phyloP scores from a whole-genome alignment of 2,888 invertebrate species.

The Rugalucina vietnamica region DNA sequence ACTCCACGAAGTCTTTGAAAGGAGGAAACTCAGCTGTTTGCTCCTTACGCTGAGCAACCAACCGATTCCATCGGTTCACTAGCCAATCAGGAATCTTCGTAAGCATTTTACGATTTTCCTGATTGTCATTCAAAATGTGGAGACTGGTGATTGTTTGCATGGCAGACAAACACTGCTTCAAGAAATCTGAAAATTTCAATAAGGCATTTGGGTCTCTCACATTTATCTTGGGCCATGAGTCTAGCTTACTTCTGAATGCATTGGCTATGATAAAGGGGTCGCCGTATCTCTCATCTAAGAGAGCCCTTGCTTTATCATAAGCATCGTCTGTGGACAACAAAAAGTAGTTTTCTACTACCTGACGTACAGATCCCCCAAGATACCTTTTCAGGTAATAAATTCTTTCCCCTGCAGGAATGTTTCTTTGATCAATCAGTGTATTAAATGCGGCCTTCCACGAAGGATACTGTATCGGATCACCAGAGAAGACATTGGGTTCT shows the following conservation, averaged over 20 bases:
- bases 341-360: conserved; percentile 55
- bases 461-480: conserved; percentile 52
- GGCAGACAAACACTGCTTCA: conserved; percentile 45
- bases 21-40: conserved; percentile 19
- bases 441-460: conserved; percentile 42
- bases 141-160: conserved; percentile 35
- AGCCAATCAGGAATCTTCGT: conserved; percentile 59
- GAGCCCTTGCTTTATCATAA: conserved; percentile 43
- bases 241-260: conserved; percentile 54
- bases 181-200: conserved; percentile 51
- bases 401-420: conserved; percentile 41
- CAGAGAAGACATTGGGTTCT: conserved; percentile 50
- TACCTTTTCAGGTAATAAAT: conserved; percentile 54
- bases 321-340: conserved; percentile 52
- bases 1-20: conserved; percentile 33
- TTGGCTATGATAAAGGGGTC: conserved; percentile 49
- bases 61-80: conserved; percentile 36
- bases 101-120: conserved; percentile 52
- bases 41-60: conserved; percentile 30
- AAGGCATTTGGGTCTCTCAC: conserved; percentile 35
- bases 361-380: conserved; percentile 35
- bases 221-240: conserved; percentile 48
- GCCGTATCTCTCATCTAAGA: conserved; percentile 44
- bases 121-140: conserved; percentile 35
- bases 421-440: conserved; percentile 33